Percentiles rank a stretch among this genome's conserved stretches.
phyloP scores from a whole-genome alignment of 2,113 vertebrate genomes.

The Enhydra lutris region DNA sequence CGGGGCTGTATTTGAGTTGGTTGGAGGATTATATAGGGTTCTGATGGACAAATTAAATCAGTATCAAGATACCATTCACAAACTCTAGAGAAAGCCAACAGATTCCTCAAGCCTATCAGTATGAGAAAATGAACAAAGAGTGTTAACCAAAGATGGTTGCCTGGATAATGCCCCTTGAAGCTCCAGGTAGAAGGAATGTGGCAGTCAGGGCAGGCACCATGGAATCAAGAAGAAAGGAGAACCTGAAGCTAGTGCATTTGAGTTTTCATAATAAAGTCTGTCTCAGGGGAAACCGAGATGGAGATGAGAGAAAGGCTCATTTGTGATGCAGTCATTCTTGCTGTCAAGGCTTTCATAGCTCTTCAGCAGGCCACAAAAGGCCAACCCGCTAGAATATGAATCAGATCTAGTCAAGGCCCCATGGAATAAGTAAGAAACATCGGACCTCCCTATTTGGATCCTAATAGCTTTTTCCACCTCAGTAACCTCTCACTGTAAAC shows the following conservation, averaged over 20 bases:
- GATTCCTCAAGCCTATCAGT: neutral
- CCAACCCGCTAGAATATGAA: slow-evolving; percentile 74
- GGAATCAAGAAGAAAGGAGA: slow-evolving; percentile 43
- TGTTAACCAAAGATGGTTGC: neutral
- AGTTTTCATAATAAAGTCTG: slow-evolving; percentile 71
- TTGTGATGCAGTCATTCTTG: slow-evolving; percentile 73
- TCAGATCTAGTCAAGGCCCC: slow-evolving; percentile 63
- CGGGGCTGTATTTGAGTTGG: neutral
- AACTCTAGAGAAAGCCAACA: neutral
- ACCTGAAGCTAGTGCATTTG: slow-evolving; percentile 50
- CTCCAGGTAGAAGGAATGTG: neutral
- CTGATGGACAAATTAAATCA: neutral
- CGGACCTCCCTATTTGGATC: slow-evolving; percentile 59
- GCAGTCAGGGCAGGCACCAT: neutral
- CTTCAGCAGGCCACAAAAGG: slow-evolving; percentile 76
- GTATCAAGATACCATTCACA: neutral
- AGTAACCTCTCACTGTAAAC: slow-evolving; percentile 69
- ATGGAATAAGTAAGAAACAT: slow-evolving; percentile 63
- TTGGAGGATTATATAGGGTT: neutral
- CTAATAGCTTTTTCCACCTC: slow-evolving; percentile 77
- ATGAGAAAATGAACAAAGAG: neutral
- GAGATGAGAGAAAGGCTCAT: slow-evolving; percentile 66
- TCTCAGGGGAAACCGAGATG: slow-evolving; percentile 58
- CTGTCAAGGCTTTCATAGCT: slow-evolving; percentile 67
- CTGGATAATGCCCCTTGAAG: neutral